Evolutionary conservation across 2,888 invertebrate genomes (phyloP).

Genomic region (Teleiodes luculella): DNA sequence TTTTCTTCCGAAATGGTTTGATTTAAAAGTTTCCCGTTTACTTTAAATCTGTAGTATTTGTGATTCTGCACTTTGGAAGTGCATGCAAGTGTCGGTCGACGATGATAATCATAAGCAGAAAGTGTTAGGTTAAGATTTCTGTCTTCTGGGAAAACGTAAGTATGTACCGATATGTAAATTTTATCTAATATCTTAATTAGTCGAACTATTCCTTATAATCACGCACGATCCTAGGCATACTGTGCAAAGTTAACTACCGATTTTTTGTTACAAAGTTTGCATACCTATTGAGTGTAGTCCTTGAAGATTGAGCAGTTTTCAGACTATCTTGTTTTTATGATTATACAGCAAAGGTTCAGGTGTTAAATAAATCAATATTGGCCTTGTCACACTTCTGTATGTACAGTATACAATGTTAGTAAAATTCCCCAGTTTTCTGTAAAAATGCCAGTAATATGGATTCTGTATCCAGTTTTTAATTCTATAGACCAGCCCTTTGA

Average conservation of each 20-base stretch:
- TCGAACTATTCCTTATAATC: not conserved
- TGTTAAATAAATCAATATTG: no score
- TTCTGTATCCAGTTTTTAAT: no score
- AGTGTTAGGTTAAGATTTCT: conserved; percentile 63
- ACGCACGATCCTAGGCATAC: not conserved
- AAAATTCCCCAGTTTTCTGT: no score
- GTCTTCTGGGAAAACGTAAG: conserved; percentile 52
- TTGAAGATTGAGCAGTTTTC: no score
- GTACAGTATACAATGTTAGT: no score
- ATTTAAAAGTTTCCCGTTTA: not conserved
- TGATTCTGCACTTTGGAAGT: conserved; percentile 2
- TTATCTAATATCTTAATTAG: not conserved
- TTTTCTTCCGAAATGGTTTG: conserved; percentile 4
- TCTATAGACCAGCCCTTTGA: no score
- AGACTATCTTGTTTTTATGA: no score
- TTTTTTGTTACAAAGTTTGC: not conserved
- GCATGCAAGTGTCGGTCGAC: conserved; percentile 19
- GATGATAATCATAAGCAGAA: conserved; percentile 36
- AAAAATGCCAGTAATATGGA: no score
- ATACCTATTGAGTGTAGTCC: no score
- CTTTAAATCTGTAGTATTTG: not conserved
- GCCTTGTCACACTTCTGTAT: no score
- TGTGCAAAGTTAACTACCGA: not conserved
- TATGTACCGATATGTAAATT: conserved; percentile 18
- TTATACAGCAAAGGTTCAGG: no score